Percentiles rank a stretch among this genome's conserved stretches.
Conservation (phyloP, 1,140 invertebrate species). For the Stratiolaelaps scimitus region DNA sequence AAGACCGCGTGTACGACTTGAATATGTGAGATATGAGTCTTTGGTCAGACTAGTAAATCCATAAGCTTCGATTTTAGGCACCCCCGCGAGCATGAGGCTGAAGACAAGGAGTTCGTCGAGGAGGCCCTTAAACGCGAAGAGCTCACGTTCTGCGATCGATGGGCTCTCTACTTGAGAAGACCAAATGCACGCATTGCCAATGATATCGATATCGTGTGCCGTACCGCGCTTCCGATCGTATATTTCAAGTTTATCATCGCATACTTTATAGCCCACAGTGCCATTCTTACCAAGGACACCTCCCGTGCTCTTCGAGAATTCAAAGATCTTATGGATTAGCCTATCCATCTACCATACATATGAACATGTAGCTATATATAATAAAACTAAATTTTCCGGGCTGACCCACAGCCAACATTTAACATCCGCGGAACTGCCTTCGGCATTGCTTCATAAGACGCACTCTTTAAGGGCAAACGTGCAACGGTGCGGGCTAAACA, state of each 20-base stretch:
- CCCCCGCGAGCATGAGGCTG: neutral
- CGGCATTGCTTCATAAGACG: too few species aligned
- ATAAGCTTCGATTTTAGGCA: neutral
- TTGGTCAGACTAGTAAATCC: too few species aligned
- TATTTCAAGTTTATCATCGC: slow-evolving; percentile 2
- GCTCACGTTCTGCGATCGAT: slow-evolving; percentile 8
- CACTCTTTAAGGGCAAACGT: too few species aligned
- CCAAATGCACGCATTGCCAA: slow-evolving; percentile 9
- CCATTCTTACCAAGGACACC: neutral
- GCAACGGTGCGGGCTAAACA: too few species aligned
- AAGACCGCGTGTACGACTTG: neutral
- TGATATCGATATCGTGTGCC: neutral
- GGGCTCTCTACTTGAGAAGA: neutral
- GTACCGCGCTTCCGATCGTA: neutral
- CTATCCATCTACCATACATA: too few species aligned
- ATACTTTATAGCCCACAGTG: neutral
- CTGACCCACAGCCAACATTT: too few species aligned
- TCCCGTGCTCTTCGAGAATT: neutral
- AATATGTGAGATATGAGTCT: neutral
- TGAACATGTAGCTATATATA: too few species aligned
- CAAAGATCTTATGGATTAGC: slow-evolving; percentile 8
- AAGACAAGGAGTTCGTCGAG: neutral
- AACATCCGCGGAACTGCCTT: too few species aligned
- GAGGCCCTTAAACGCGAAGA: neutral
- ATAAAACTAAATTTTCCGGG: too few species aligned